Evolutionary conservation across 2,113 vertebrate species (phyloP).

Genomic region (Mugil cephalus): DNA sequence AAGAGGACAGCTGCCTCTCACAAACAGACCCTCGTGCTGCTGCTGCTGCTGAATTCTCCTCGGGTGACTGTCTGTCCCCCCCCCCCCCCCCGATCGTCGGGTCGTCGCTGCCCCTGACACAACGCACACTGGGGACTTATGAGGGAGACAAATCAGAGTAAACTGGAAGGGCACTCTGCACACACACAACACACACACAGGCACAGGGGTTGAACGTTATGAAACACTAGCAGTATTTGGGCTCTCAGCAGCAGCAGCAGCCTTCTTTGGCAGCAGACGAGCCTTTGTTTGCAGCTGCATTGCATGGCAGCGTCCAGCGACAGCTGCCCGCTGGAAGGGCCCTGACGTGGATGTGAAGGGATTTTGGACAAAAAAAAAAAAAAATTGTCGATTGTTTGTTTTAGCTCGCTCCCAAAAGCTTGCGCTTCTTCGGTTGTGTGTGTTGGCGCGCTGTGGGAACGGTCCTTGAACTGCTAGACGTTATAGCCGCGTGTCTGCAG

Average conservation of each 20-base stretch:
- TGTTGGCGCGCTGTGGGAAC: neutral
- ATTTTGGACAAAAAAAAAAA: constrained; percentile 32
- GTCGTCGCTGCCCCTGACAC: constrained; percentile 8
- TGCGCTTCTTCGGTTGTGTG: neutral
- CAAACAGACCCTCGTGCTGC: constrained; percentile 40
- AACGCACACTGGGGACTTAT: constrained; percentile 1
- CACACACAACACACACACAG: neutral
- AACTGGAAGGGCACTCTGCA: constrained; percentile 42
- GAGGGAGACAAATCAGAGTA: constrained; percentile 9
- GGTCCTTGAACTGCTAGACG: neutral
- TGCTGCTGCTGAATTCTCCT: constrained; percentile 23
- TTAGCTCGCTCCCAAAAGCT: constrained; percentile 7
- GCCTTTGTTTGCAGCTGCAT: constrained; percentile 71
- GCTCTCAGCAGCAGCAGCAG: constrained; percentile 57
- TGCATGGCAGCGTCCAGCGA: constrained; percentile 53
- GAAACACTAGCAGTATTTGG: constrained; percentile 67
- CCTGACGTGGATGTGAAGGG: constrained; percentile 26
- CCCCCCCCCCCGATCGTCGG: constrained; percentile 18
- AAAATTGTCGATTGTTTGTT: constrained; percentile 28
- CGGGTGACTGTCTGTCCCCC: constrained; percentile 8
- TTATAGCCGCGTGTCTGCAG: neutral
- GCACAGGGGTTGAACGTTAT: constrained; percentile 44
- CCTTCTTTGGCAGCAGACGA: constrained; percentile 44
- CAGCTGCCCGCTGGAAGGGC: constrained; percentile 54
- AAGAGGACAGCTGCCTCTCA: constrained; percentile 58